These are phyloP conservation scores for Shinisaurus crocodilurus DNA, from an alignment of 2,113 vertebrate species.

Conservation along the genomic window DNA sequence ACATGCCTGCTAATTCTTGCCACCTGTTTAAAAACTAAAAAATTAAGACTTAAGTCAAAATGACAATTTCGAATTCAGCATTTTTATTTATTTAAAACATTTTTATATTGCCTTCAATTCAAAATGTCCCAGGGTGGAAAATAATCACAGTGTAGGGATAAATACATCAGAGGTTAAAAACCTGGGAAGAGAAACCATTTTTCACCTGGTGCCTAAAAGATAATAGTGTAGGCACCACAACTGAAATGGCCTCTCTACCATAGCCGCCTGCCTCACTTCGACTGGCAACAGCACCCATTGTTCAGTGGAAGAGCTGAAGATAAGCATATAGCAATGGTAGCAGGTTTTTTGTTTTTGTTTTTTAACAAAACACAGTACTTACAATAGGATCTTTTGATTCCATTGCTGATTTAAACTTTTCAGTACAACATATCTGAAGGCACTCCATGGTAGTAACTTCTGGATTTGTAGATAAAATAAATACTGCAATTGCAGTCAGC, in stretches of 20 bases:
- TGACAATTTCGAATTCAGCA: slow-evolving; percentile 11
- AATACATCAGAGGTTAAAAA: background rate
- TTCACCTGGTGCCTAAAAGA: background rate
- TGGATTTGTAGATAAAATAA: slow-evolving; percentile 84
- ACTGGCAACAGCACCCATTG: background rate
- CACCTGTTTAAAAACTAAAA: slow-evolving; percentile 22
- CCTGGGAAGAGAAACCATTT: background rate
- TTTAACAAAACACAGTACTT: slow-evolving; percentile 57
- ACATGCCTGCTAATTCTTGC: background rate
- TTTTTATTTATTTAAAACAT: background rate
- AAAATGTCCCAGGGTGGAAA: background rate
- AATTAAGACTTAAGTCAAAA: slow-evolving; percentile 3
- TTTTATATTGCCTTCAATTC: background rate
- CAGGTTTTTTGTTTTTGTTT: no score
- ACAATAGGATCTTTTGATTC: slow-evolving; percentile 88
- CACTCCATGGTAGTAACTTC: slow-evolving; percentile 83
- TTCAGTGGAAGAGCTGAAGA: slow-evolving; percentile 35
- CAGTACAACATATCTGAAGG: slow-evolving; percentile 83
- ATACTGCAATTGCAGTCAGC: slow-evolving; percentile 88
- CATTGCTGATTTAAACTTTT: slow-evolving; percentile 83
- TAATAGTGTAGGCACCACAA: background rate
- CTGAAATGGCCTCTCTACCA: background rate
- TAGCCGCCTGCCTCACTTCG: background rate
- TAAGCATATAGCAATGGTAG: slow-evolving; percentile 29
- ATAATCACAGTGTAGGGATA: background rate